Conservation (phyloP, 2,888 invertebrate genomes). For the Drosophila nr. perissopoda region DNA sequence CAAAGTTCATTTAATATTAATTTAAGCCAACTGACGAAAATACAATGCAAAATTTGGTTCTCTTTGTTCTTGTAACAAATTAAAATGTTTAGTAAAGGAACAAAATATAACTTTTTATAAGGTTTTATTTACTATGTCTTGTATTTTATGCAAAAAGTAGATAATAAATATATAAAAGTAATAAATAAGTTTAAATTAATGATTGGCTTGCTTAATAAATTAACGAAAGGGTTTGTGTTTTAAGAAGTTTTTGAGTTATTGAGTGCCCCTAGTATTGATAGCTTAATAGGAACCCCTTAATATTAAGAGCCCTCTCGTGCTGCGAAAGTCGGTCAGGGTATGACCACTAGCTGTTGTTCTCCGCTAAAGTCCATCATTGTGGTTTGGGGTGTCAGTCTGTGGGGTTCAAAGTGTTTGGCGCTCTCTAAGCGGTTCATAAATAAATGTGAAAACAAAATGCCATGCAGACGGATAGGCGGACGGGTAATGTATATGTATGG, state of each 20-base stretch:
- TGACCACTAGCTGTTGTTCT: slow-evolving; percentile 60
- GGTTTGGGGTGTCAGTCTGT: slow-evolving; percentile 32
- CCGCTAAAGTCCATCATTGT: slow-evolving; percentile 41
- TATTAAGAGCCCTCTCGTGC: slow-evolving; percentile 24
- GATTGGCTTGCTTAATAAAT: not conserved
- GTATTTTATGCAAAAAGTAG: not conserved
- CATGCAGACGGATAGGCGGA: slow-evolving; percentile 45
- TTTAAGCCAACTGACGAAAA: not conserved
- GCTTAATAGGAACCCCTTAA: slow-evolving; percentile 1
- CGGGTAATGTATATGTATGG: slow-evolving; percentile 11
- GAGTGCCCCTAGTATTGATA: slow-evolving; percentile 3
- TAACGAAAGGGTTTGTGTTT: not conserved
- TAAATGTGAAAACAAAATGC: slow-evolving; percentile 76
- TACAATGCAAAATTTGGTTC: slow-evolving; percentile 1
- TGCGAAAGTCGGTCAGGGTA: slow-evolving; percentile 44
- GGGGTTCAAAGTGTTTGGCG: slow-evolving; percentile 76
- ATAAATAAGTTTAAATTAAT: not conserved
- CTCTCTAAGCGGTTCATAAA: slow-evolving; percentile 78
- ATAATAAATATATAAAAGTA: not conserved
- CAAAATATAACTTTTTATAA: not conserved
- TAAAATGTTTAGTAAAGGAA: not conserved
- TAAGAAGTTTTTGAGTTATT: not conserved
- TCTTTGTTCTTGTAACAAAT: not conserved
- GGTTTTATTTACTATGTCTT: no score
- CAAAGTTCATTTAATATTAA: not conserved